These are phyloP conservation scores for Drosophila paranaensis DNA, from an alignment of 2,888 invertebrate genomes.

Conservation along the genomic window DNA sequence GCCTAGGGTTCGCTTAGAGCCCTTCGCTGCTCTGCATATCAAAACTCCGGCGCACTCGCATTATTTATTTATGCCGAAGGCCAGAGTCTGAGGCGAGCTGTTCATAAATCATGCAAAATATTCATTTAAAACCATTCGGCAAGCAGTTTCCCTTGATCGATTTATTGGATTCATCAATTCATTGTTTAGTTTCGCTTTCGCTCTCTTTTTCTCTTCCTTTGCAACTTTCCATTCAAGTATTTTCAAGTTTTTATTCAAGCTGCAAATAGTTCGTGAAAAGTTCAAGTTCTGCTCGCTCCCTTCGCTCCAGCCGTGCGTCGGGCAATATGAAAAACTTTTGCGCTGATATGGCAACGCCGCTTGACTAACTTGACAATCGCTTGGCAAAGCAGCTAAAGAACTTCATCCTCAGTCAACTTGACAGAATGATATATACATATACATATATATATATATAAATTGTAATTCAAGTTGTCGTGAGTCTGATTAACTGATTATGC, in stretches of 20 bases:
- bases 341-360: slow-evolving; percentile 16
- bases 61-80: slow-evolving; percentile 71
- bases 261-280: not conserved
- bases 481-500: not conserved
- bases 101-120: slow-evolving; percentile 16
- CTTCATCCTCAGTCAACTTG: not conserved
- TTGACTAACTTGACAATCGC: slow-evolving; percentile 3
- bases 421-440: not conserved
- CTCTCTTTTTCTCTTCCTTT: not conserved
- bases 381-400: not conserved
- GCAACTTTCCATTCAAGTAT: not conserved
- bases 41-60: slow-evolving; percentile 52
- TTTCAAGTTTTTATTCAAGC: not conserved
- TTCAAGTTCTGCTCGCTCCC: not conserved
- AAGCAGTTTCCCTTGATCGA: not conserved
- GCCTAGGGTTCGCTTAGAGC: slow-evolving; percentile 15
- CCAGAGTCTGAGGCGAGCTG: slow-evolving; percentile 22
- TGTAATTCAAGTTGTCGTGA: not conserved
- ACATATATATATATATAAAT: too few species aligned
- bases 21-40: slow-evolving; percentile 28
- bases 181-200: not conserved
- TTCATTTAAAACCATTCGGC: slow-evolving; percentile 1
- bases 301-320: not conserved
- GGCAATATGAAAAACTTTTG: slow-evolving; percentile 9
- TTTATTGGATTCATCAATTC: slow-evolving; percentile 5